Evolutionary conservation across 2,888 invertebrate species (phyloP).

Genomic region (Eristalis tenax): DNA sequence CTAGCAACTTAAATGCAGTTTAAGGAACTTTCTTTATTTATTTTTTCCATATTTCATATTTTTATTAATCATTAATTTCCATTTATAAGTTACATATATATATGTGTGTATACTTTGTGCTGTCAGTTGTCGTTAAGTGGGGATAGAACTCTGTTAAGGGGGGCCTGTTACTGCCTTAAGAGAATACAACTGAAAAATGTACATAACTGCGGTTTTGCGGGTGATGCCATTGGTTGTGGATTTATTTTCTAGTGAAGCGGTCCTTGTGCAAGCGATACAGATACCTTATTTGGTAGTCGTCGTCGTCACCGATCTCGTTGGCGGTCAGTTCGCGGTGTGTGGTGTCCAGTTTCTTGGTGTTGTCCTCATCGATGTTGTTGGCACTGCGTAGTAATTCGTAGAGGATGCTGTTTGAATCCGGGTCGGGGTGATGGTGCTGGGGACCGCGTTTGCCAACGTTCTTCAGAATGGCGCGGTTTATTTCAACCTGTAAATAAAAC

Average conservation of each 20-base stretch:
- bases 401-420: conserved; percentile 69
- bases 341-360: conserved; percentile 58
- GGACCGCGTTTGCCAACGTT: conserved; percentile 88
- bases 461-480: conserved; percentile 88
- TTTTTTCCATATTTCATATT: too few relatives aligned
- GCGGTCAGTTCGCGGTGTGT: conserved; percentile 58
- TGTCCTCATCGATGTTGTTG: conserved; percentile 61
- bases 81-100: conserved; percentile 12
- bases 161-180: background rate
- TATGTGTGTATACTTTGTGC: conserved; percentile 41
- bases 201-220: background rate
- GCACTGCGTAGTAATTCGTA: conserved; percentile 71
- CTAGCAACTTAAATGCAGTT: conserved; percentile 48
- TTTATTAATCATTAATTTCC: background rate
- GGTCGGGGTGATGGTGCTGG: conserved; percentile 58
- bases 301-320: conserved; percentile 72
- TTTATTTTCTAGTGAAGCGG: conserved; percentile 73
- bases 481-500: conserved; percentile 81
- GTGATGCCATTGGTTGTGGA: background rate
- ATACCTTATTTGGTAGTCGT: conserved; percentile 77
- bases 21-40: conserved; percentile 58
- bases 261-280: conserved; percentile 79
- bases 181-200: background rate
- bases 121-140: conserved; percentile 31
- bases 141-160: background rate